Conservation (phyloP, 2,113 vertebrate genomes). For the Apteryx owenii region DNA sequence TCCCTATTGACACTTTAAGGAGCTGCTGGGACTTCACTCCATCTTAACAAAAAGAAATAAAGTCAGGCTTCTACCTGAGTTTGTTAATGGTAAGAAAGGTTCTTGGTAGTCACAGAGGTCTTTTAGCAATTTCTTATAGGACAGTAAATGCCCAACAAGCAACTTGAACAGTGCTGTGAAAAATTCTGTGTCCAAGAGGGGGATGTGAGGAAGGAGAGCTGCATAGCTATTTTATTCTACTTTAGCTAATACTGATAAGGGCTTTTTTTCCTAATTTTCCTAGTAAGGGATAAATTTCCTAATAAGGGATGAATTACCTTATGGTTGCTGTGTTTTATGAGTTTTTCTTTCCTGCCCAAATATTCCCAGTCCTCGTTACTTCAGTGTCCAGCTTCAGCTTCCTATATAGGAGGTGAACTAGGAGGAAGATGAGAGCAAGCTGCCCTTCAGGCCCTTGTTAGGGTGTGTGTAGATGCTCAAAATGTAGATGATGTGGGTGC, state of each 20-base stretch:
- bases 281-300: too few species aligned
- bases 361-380: not conserved
- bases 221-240: not conserved
- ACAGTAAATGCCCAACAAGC: not conserved
- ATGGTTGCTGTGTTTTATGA: not conserved
- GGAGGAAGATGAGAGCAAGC: not conserved
- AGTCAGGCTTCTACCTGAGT: not conserved
- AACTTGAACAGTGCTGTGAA: not conserved
- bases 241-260: not conserved
- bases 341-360: not conserved
- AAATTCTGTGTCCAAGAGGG: not conserved
- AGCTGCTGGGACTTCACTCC: not conserved
- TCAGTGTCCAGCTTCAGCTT: not conserved
- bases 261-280: not conserved
- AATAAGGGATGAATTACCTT: not conserved
- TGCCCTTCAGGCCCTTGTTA: not conserved
- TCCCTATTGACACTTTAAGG: not conserved
- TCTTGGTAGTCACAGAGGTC: not conserved
- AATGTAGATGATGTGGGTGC: not conserved
- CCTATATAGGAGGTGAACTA: not conserved
- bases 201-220: not conserved
- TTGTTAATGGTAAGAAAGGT: not conserved
- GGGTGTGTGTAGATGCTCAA: not conserved
- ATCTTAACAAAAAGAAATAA: not conserved
- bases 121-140: not conserved